These are phyloP conservation scores for Ecliptopera silaceata DNA, from an alignment of 2,888 invertebrate genomes.

Conservation along the genomic window DNA sequence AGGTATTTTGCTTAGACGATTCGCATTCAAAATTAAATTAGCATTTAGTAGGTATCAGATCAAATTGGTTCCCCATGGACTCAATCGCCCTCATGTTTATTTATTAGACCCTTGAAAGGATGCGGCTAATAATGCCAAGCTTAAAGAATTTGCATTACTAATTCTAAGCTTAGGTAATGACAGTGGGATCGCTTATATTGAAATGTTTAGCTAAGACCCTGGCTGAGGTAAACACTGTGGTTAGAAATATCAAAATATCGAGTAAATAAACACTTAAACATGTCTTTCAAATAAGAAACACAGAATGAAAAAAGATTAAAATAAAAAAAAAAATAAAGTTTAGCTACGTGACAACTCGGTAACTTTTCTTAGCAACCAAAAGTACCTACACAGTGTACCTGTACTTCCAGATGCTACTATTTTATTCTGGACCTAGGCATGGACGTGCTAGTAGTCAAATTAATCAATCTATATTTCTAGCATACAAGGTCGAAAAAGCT, in stretches of 20 bases:
- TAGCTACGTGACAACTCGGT: too few relatives aligned
- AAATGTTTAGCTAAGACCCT: slow-evolving; percentile 16
- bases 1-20: slow-evolving; percentile 47
- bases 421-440: too few relatives aligned
- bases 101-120: slow-evolving; percentile 71
- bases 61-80: slow-evolving; percentile 60
- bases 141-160: slow-evolving; percentile 69
- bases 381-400: too few relatives aligned
- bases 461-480: too few relatives aligned
- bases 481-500: too few relatives aligned
- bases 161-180: slow-evolving; percentile 50
- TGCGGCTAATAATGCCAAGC: slow-evolving; percentile 62
- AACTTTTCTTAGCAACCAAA: too few relatives aligned
- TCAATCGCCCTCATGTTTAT: slow-evolving; percentile 71
- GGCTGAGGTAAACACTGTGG: background rate
- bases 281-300: too few relatives aligned
- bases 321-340: too few relatives aligned
- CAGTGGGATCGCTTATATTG: slow-evolving; percentile 28
- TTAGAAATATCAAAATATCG: background rate
- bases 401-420: too few relatives aligned
- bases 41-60: slow-evolving; percentile 69
- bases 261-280: too few relatives aligned
- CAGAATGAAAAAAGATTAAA: too few relatives aligned
- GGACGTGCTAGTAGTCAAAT: too few relatives aligned
- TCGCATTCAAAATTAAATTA: slow-evolving; percentile 64